Percentiles rank a stretch among this genome's conserved stretches.
These are phyloP conservation scores for Drosophila lini DNA, from an alignment of 1,140 invertebrate genomes.

Conservation along the genomic window DNA sequence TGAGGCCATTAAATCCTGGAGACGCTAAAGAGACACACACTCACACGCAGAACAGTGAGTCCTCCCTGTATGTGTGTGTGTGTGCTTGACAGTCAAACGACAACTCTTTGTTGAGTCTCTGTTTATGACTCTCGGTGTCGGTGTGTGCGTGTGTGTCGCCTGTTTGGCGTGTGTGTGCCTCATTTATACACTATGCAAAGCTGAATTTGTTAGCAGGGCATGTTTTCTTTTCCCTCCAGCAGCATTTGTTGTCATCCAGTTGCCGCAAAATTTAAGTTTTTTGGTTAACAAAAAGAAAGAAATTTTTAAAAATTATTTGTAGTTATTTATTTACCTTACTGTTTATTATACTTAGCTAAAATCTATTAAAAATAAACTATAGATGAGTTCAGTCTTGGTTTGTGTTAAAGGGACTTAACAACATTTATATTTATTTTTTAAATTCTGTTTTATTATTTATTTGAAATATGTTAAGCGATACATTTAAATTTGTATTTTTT, in stretches of 20 bases:
- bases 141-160: constrained; percentile 36
- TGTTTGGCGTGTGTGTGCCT: constrained; percentile 48
- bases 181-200: constrained; percentile 58
- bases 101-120: constrained; percentile 74
- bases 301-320: too few relatives aligned
- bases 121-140: constrained; percentile 52
- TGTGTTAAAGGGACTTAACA: too few relatives aligned
- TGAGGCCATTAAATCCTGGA: constrained; percentile 82
- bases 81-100: constrained; percentile 53
- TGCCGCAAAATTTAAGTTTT: constrained; percentile 1
- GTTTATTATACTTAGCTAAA: too few relatives aligned
- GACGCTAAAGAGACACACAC: constrained; percentile 71
- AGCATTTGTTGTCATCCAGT: constrained; percentile 1
- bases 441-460: too few relatives aligned
- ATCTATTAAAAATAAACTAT: too few relatives aligned
- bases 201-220: constrained; percentile 26
- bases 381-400: too few relatives aligned
- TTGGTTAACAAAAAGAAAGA: background rate
- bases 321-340: too few relatives aligned
- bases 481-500: too few relatives aligned
- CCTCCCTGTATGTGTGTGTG: constrained; percentile 16
- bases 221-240: background rate
- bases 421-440: too few relatives aligned
- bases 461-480: too few relatives aligned
- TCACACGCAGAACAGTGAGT: constrained; percentile 8